These are phyloP conservation scores for Saturnia japonica DNA, from an alignment of 2,888 invertebrate genomes.

Conservation along the genomic window DNA sequence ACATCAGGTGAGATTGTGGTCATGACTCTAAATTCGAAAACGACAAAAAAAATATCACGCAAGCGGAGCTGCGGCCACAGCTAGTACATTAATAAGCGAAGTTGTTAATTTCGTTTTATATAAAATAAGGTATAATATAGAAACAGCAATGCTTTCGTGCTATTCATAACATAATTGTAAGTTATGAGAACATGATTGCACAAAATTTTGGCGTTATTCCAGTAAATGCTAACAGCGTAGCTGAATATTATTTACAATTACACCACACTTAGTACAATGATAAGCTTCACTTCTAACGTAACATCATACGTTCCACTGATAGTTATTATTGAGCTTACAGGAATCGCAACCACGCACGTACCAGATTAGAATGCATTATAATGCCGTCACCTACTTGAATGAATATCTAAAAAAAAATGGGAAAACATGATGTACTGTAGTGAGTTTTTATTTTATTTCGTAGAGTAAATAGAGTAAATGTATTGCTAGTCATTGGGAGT, in stretches of 20 bases:
- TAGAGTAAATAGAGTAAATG: too few species aligned
- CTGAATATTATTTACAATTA: background rate
- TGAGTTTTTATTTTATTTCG: too few species aligned
- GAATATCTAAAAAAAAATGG: too few species aligned
- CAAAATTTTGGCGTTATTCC: background rate
- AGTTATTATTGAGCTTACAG: background rate
- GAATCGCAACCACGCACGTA: background rate
- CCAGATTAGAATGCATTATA: background rate
- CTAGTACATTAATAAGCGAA: background rate
- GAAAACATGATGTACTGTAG: too few species aligned
- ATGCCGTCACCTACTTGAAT: too few species aligned
- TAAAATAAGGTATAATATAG: background rate
- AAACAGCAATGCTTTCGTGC: background rate
- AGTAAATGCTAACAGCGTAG: background rate
- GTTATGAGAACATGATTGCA: background rate
- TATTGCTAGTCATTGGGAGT: too few species aligned
- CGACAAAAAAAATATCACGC: too few species aligned
- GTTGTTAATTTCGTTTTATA: too few species aligned
- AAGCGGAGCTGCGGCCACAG: too few species aligned
- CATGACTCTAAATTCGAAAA: too few species aligned
- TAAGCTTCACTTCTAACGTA: background rate
- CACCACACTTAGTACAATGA: conserved; percentile 1
- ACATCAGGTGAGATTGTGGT: too few species aligned
- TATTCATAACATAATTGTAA: background rate
- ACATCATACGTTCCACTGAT: background rate